These are phyloP conservation scores for Lymantria dispar DNA, from an alignment of 2,888 invertebrate species.

Conservation along the genomic window DNA sequence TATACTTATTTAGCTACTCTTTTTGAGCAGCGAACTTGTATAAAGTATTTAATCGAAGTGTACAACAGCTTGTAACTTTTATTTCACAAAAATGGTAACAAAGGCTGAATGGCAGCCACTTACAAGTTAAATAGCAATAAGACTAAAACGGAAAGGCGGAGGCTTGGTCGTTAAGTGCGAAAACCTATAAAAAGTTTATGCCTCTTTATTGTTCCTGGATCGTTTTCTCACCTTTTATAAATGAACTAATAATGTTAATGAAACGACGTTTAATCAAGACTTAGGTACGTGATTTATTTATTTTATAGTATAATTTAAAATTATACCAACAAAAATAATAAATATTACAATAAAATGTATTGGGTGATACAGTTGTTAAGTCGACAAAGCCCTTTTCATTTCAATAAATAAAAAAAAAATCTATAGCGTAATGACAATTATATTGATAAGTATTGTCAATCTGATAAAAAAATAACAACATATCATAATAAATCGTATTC, in stretches of 20 bases:
- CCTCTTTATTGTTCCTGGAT: conserved; percentile 31
- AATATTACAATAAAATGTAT: no score
- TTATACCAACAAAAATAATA: no score
- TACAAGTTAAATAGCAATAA: conserved; percentile 31
- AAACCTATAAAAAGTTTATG: conserved; percentile 44
- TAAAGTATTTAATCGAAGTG: no score
- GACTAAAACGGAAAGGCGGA: conserved; percentile 17
- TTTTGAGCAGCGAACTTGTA: no score
- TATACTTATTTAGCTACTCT: no score
- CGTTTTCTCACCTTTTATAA: conserved; percentile 15
- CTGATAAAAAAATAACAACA: no score
- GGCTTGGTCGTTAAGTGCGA: conserved; percentile 31
- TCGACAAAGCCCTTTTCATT: no score
- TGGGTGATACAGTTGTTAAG: no score
- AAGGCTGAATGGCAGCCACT: conserved; percentile 6
- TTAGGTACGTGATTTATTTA: background rate
- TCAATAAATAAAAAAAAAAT: no score
- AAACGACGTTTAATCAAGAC: background rate
- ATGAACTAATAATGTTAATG: background rate
- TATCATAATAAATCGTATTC: no score
- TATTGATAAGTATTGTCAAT: no score
- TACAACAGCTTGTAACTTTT: background rate
- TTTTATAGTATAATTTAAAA: background rate
- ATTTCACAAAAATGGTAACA: conserved; percentile 1
- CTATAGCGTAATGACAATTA: no score